Evolutionary conservation across 1,140 invertebrate genomes (phyloP), one percentile per base, ranked within the genome.

Genomic region (Caenorhabditis briggsae): DNA sequence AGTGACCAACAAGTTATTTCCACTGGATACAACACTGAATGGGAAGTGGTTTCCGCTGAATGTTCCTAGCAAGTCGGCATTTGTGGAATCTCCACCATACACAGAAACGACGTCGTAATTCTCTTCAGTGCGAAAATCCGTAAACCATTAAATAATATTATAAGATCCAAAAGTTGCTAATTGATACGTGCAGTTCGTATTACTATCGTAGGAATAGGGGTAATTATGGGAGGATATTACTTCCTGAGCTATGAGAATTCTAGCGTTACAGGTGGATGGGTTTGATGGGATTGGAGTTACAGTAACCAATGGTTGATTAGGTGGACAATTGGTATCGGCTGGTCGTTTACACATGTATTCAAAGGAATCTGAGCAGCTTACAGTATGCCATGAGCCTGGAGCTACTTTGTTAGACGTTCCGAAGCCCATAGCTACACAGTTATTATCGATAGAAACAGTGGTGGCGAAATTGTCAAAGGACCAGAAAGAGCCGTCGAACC

Each of bases 21-120:
- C 64, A 70, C 33, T 70, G 14, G 64, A 70, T 5, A 46, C 33
- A 14, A 65, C n/a, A 65, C 33, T 65, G 33, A 70, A 46, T n/a
- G 64, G 11, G 14, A 5, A 14, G 11, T 25, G 18, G 5, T 8
- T 43, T 46, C 64, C 64, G 14, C 41, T 16, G 18, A 43, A 70
- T 0, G 5, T 18, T 43, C 64, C 64, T 2, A 70, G 43, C 8
- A 2, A 1, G 43, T 12, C 16, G 46, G 33, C 43, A 18, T 41
- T 70, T 0, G 41, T 46, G 3, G 64, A 70, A 18, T 70, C 64
- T 43, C 64, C 64, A 18, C 46, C 41, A 20, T 70, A 70, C 3
- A 70, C 64, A 16, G 14, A 43, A 16, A 70, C 41, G 20, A 7
- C 0, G 7, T 70, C 64, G 18, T 2, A 46, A 46, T 18, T 18